Evolutionary conservation across 2,888 invertebrate genomes (phyloP), one percentile per base, ranked within the genome.

Genomic region (Dioctria rufipes): DNA sequence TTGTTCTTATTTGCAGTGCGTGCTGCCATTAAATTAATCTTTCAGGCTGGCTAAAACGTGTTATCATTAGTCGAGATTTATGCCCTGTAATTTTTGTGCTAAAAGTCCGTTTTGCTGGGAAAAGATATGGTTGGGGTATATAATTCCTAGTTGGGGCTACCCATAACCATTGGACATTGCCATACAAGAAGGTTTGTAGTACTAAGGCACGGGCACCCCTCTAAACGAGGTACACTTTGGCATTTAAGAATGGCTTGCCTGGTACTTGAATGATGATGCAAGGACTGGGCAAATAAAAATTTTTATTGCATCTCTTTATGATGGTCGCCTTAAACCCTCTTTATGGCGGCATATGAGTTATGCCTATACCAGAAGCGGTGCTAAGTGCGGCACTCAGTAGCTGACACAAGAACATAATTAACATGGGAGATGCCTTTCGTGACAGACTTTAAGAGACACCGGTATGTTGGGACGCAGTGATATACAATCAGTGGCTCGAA

Each of bases 241-340:
- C 61, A 25, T 13, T 75, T 66, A 66, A 66, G 66, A 61, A 46
- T 51, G 37, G 69, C 51, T 42, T 51, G 11, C 63, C 13, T 37
- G 13, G 5, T 63, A 51, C n/a, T n/a, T 51, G 63, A 77, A 63
- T 77, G 77, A 77, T 63, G 77, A 46, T 77, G 77, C 67, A 69
- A 79, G 46, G 11, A 39, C 46, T 8, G 25, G 58, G 67, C 43
- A 79, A 79, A 79, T 78, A 78, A 67, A 51, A 79, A 60, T 67
- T 43, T 88, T 88, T 88, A 88, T 88, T 87, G 87, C 87, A 88
- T 87, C 87, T 66, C 58, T 88, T 88, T 88, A 88, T 87, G 87
- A 87, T 88, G 88, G 88, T 88, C 87, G 88, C 88, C 88, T 88
- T 86, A 88, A 87, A 88, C 86, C 87, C 86, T 87, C 88, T 88